Base-by-base conservation (phyloP, 2,888 invertebrate genomes). In the Phyllotreta cruciferae region DNA sequence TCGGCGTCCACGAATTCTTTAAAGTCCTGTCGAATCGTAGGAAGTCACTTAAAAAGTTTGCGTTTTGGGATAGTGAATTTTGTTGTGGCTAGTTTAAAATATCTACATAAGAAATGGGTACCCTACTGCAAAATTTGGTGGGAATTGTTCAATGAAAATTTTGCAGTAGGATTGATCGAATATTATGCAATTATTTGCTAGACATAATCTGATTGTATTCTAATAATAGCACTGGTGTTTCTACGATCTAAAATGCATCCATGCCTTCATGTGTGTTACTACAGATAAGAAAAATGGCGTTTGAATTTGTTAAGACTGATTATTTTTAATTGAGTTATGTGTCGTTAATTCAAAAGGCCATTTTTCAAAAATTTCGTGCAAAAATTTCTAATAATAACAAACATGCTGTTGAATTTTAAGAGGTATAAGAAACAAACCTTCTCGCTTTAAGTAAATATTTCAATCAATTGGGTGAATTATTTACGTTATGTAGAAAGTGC, bases 1-100 rank as follows among this genome's bases (percentile, higher is more conserved):
- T 94, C 94, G 64, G 94, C 93, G 83, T 94, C 94, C 80, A 92
- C 91, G 85, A 91, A 92, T 81, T 94, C 93, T 86, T 92, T 93
- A 85, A 91, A 93, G 77, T 92, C 92, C 94, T 94, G 84, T 11
- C 49, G 64, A 61, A 36, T 4, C 24, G n/a, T 14, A 3, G 4
- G 37, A 36, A 3, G 4, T 24, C 24, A 24, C 24, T 24, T 4
- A 24, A 3, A 24, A 24, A 24, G 24, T 24, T 24, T 24, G 2
- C 24, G 24, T 24, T 24, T 24, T 24, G 24, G 24, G 1, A 4
- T 4, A 24, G 1, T 24, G 2, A 24, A 24, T 24, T 24, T 24
- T 24, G 4, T 24, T 24, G 4, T 24, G 2, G 4, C 24, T 24
- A 24, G 24, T 24, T 24, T 24, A 1, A 24, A 24, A 24, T 24